A percentile compares a stretch with the other conserved stretches of the same genome.
phyloP scores from a whole-genome alignment of 2,888 invertebrate species.

The Cerastis leucographa region DNA sequence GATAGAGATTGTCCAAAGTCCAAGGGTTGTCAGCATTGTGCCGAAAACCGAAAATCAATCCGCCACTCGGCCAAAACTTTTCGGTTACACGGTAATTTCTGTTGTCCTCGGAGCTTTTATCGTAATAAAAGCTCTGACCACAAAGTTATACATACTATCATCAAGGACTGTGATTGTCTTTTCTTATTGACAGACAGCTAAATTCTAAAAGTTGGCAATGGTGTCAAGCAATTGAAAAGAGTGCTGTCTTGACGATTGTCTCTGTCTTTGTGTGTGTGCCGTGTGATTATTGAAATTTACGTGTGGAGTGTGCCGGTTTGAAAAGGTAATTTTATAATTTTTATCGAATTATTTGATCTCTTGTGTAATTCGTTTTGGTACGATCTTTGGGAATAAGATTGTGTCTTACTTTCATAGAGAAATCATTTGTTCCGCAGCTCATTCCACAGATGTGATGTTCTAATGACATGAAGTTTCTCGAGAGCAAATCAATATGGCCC shows the following conservation, averaged over 20 bases:
- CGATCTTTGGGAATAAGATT: background rate
- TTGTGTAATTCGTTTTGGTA: background rate
- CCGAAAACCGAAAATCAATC: background rate
- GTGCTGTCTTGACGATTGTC: conserved; percentile 1
- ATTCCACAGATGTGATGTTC: conserved; percentile 74
- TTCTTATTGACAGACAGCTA: conserved; percentile 23
- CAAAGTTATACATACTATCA: too few species aligned
- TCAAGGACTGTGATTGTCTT: background rate
- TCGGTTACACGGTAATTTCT: background rate
- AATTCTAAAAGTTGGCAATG: conserved; percentile 28
- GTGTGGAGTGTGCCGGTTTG: conserved; percentile 54
- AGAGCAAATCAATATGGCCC: conserved; percentile 89
- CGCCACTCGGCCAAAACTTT: background rate
- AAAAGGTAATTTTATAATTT: conserved; percentile 27
- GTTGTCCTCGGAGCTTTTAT: too few species aligned
- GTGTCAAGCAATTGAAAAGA: background rate
- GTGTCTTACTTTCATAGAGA: conserved; percentile 3
- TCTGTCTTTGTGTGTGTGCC: conserved; percentile 31
- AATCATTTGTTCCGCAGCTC: conserved; percentile 58
- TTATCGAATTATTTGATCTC: background rate
- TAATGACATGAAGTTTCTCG: conserved; percentile 82
- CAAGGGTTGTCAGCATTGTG: conserved; percentile 21
- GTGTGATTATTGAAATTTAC: conserved; percentile 26
- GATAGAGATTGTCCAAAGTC: too few species aligned
- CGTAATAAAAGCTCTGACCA: too few species aligned